Evolutionary conservation across 1,140 invertebrate species (phyloP).

Genomic region (Hirudo medicinalis): DNA sequence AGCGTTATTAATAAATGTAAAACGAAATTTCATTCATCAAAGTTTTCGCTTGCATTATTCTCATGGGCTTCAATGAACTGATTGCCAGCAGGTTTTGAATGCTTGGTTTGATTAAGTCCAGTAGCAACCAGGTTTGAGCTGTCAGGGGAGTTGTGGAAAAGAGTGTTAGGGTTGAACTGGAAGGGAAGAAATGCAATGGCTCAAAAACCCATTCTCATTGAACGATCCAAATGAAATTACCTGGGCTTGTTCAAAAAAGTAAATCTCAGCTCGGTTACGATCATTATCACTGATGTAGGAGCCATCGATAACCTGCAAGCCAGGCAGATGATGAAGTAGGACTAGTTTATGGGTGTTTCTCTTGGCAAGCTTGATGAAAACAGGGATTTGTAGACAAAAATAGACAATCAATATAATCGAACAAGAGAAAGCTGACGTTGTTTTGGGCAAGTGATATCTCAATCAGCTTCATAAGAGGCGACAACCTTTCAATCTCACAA

Average conservation of each 20-base stretch:
- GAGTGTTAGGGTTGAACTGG: too few relatives aligned
- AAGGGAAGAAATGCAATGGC: background rate
- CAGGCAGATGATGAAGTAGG: constrained; percentile 35
- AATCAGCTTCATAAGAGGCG: constrained; percentile 29
- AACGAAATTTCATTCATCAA: too few relatives aligned
- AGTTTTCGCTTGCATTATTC: too few relatives aligned
- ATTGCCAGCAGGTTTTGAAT: too few relatives aligned
- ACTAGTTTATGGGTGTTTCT: constrained; percentile 36
- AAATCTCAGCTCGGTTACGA: constrained; percentile 35
- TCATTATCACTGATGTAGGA: constrained; percentile 39
- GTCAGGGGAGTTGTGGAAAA: too few relatives aligned
- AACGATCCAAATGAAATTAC: background rate
- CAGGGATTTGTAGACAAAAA: background rate
- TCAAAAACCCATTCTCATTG: background rate
- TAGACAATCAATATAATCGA: background rate
- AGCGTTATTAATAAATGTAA: too few relatives aligned
- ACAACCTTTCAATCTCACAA: constrained; percentile 35
- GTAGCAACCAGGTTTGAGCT: too few relatives aligned
- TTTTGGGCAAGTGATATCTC: constrained; percentile 22
- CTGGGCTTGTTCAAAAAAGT: constrained; percentile 35
- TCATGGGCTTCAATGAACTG: too few relatives aligned
- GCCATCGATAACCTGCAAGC: constrained; percentile 37
- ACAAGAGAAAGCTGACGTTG: constrained; percentile 19
- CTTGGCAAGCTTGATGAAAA: constrained; percentile 30
- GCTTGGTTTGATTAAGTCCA: too few relatives aligned